phyloP scores from a whole-genome alignment of 2,888 invertebrate species.

The Agrypnus murinus region DNA sequence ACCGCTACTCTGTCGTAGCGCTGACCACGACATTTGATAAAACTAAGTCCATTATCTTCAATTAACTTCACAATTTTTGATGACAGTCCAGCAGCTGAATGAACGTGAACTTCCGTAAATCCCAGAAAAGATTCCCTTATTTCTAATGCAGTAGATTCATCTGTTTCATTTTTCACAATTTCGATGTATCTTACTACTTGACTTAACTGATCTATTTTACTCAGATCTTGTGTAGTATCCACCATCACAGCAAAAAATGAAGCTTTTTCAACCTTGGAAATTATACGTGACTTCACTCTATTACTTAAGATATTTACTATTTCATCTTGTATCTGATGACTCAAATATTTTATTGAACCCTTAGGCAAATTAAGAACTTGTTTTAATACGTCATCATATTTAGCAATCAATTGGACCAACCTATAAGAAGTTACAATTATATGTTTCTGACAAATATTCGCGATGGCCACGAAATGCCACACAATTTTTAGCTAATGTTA shows the following conservation, averaged over 20 bases:
- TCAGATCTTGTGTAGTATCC: constrained; percentile 45
- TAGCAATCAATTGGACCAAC: constrained; percentile 56
- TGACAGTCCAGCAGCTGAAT: constrained; percentile 5
- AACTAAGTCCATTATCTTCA: not conserved
- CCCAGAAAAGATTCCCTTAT: constrained; percentile 25
- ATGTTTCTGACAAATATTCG: not conserved
- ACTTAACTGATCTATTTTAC: constrained; percentile 42
- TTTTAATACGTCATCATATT: constrained; percentile 57
- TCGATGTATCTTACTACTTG: constrained; percentile 35
- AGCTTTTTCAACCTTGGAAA: constrained; percentile 30
- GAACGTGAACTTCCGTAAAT: constrained; percentile 5
- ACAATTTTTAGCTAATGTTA: constrained; percentile 36
- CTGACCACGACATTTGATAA: constrained; percentile 19
- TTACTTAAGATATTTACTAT: constrained; percentile 28
- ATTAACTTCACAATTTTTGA: not conserved
- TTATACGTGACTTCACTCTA: constrained; percentile 13
- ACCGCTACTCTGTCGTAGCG: constrained; percentile 21
- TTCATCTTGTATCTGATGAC: too few relatives aligned
- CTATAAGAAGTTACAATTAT: constrained; percentile 55
- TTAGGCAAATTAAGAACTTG: constrained; percentile 57
- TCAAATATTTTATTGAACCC: constrained; percentile 57
- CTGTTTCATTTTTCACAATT: too few relatives aligned
- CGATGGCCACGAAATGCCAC: constrained; percentile 43
- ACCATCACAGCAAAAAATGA: constrained; percentile 42
- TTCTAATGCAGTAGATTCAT: too few relatives aligned